A percentile compares a stretch with the other conserved stretches of the same genome.
Evolutionary conservation across 2,113 vertebrate species (phyloP).

Genomic region (Notarius lentiginosus): DNA sequence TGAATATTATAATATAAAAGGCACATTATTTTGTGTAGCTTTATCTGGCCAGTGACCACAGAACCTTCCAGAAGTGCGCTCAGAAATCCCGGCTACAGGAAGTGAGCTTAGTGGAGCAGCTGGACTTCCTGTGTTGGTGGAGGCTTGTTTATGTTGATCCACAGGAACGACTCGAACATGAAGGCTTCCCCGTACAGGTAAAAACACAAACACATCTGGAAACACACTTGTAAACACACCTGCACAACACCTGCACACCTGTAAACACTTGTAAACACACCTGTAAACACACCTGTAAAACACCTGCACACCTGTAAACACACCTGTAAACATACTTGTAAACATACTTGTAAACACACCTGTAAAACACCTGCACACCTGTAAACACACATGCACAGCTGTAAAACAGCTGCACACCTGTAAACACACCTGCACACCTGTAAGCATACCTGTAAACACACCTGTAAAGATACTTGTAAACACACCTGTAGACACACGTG

Average conservation of each 20-base stretch:
- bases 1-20: too few relatives aligned
- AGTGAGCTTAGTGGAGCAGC: conserved; percentile 73
- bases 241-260: not conserved
- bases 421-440: not conserved
- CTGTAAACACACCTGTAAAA: not conserved
- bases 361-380: not conserved
- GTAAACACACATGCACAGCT: not conserved
- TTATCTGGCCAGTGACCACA: conserved; percentile 82
- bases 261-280: not conserved
- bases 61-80: conserved; percentile 75
- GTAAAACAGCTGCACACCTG: not conserved
- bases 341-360: too few relatives aligned
- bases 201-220: not conserved
- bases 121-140: conserved; percentile 80
- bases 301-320: not conserved
- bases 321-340: not conserved
- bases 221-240: not conserved
- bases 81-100: conserved; percentile 83
- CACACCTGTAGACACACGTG: not conserved
- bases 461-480: too few relatives aligned
- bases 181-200: conserved; percentile 80
- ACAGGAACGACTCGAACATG: conserved; percentile 82
- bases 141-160: conserved; percentile 79
- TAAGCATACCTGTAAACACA: too few relatives aligned
- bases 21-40: conserved; percentile 70